A percentile compares a stretch with the other conserved stretches of the same genome.
These are phyloP conservation scores for Vulpes vulpes DNA, from an alignment of 2,113 vertebrate species.

Conservation along the genomic window DNA sequence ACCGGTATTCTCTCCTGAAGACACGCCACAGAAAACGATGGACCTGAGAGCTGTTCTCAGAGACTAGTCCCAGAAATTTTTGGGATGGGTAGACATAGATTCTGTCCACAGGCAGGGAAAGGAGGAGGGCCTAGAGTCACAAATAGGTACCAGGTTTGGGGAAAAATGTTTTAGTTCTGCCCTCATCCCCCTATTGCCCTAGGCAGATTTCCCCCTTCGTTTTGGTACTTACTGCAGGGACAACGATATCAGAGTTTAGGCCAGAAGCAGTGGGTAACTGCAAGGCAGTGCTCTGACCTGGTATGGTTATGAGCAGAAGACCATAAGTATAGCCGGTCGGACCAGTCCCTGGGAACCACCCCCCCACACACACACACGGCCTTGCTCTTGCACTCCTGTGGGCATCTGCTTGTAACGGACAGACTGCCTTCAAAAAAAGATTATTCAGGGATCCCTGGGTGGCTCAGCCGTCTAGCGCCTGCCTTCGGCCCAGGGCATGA, in stretches of 20 bases:
- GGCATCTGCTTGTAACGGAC: background rate
- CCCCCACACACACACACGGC: background rate
- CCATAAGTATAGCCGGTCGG: background rate
- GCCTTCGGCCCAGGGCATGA: too few relatives aligned
- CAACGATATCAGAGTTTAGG: background rate
- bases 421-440: background rate
- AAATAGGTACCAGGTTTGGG: background rate
- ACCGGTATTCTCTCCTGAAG: background rate
- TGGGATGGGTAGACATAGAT: background rate
- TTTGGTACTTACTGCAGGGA: background rate
- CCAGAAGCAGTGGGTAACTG: too few relatives aligned
- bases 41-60: background rate
- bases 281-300: background rate
- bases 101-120: background rate
- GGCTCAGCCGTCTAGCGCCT: too few relatives aligned
- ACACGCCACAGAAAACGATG: background rate
- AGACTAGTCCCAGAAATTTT: background rate
- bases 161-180: background rate
- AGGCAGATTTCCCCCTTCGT: background rate
- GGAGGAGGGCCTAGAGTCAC: background rate
- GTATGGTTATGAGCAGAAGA: background rate
- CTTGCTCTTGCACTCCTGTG: background rate
- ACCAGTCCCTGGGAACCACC: background rate
- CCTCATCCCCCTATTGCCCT: background rate
- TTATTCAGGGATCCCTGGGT: background rate